Base-by-base conservation (phyloP, 2,888 invertebrate genomes). In the Rhopalosiphum nymphaeae region DNA sequence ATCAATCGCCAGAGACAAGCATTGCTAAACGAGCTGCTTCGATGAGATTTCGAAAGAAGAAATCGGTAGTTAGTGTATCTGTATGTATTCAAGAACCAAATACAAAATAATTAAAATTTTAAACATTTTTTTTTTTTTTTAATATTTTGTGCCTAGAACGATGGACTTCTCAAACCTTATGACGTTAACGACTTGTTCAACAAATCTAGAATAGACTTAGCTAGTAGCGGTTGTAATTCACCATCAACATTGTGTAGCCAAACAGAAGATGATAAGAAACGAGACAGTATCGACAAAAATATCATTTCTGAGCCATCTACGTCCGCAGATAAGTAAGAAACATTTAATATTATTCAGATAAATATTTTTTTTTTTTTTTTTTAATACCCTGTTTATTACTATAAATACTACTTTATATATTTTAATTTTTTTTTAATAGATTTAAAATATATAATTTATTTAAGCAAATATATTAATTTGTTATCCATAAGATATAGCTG, bases 31-130 rank as follows among this genome's bases (percentile, higher is more conserved):
- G 97, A 86, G 97, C 97, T 95, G 96, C 96, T 29, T 97, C 97
- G 10, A 97, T 97, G 95, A 97, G 97, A 95, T 97, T 97, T 90
- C 97, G 97, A 95, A 97, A 97, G 96, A 97, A 97, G 95, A 97
- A 97, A 95, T 97, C 97, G 26, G 96, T 97, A 49, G 96, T 97
- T 44, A 57, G 93, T 21, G 89, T 89, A 29, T 78, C 89, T 36
- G 93, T 93, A 90, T 49, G 87, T 78, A 36, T 78, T 57, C 26
- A n/a, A 67, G 26, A 49, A 36, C 25, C 3, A 85, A 56, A 91
- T 36, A 86, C 1, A 1, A 46, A 86, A 36, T 25, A n/a, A 29
- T 36, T 78, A 36, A 36, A 78, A 42, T 25, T 0, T 78, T 26
- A 11, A 13, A 44, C 0, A 44, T 86, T 46, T 11, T 46, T 46